Evolutionary conservation across 2,888 invertebrate species (phyloP).

Genomic region (Willowsia nigromaculata): DNA sequence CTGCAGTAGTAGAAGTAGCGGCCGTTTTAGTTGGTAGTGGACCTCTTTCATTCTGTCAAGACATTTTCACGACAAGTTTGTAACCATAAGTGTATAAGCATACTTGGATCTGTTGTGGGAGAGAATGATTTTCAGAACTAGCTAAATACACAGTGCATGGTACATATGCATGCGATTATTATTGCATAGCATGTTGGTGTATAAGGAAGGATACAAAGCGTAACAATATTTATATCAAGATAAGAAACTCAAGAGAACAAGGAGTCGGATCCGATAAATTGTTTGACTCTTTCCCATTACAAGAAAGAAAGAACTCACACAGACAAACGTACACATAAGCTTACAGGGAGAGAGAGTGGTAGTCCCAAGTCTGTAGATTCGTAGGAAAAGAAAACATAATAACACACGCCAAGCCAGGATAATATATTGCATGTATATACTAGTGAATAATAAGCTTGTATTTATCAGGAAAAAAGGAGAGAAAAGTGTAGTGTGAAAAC

Average conservation of each 20-base stretch:
- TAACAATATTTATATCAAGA: constrained; percentile 52
- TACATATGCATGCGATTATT: not conserved
- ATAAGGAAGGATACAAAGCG: not conserved
- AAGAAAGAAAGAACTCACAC: constrained; percentile 53
- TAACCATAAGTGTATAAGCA: not conserved
- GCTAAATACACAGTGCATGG: not conserved
- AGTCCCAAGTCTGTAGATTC: not conserved
- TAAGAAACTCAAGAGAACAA: constrained; percentile 64
- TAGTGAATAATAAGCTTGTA: not conserved
- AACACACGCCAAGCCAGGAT: not conserved
- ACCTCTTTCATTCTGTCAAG: not conserved
- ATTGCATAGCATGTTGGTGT: not conserved
- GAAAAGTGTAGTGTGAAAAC: constrained; percentile 24
- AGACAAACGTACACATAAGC: not conserved
- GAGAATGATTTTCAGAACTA: not conserved
- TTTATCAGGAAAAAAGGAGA: not conserved
- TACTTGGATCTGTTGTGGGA: not conserved
- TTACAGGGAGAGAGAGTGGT: not conserved
- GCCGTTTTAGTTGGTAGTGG: not conserved
- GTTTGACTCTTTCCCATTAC: constrained; percentile 59
- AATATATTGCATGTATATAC: constrained; percentile 2
- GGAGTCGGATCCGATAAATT: constrained; percentile 71
- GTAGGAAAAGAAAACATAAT: not conserved
- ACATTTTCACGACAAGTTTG: not conserved
- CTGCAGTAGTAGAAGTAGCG: not conserved